Conservation (phyloP, 2,113 vertebrate species). For the Hylia prasina region DNA sequence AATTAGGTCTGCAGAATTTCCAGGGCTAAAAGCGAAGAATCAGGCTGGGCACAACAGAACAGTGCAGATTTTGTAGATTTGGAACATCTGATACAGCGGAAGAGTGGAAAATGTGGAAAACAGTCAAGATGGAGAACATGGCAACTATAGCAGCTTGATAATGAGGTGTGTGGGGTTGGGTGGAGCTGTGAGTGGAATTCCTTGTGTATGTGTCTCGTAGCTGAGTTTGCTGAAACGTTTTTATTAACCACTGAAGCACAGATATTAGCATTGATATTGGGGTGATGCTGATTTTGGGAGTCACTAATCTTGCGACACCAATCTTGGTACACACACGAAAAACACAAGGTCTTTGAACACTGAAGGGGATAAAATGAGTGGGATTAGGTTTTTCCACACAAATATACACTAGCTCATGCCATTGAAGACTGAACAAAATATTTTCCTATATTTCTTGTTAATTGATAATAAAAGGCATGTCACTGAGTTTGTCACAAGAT, state of each 20-base stretch:
- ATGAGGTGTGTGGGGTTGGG: not conserved
- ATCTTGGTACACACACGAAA: not conserved
- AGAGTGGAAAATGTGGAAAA: not conserved
- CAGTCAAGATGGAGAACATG: not conserved
- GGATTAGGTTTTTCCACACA: not conserved
- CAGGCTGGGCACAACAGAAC: not conserved
- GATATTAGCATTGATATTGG: no score
- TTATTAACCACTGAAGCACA: not conserved
- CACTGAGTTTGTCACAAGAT: not conserved
- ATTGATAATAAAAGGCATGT: not conserved
- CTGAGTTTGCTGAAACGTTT: not conserved
- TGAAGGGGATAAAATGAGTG: not conserved
- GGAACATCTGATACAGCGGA: not conserved
- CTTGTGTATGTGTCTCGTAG: not conserved
- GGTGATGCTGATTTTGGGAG: not conserved
- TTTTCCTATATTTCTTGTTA: not conserved
- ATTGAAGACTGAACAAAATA: not conserved
- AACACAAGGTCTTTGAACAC: not conserved
- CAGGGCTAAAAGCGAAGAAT: not conserved
- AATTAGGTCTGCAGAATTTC: not conserved
- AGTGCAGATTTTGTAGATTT: not conserved
- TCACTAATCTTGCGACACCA: not conserved
- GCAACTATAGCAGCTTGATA: not conserved
- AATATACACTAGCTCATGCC: not conserved
- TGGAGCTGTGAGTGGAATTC: not conserved